Conservation (phyloP, 2,113 vertebrate genomes). For the Cyprinus carpio region DNA sequence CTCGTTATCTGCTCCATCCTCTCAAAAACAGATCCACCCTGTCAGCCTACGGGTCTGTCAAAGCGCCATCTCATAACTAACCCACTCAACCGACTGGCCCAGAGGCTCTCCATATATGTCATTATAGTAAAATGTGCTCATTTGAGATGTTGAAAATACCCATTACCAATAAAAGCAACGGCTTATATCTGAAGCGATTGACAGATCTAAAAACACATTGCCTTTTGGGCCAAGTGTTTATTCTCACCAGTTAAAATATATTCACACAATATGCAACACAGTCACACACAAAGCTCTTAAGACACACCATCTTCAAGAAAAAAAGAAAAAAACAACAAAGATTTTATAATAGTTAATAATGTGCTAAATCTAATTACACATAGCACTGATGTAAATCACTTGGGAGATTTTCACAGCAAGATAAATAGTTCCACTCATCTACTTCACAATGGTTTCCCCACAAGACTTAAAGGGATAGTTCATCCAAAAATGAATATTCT, state of each 20-base stretch:
- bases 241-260: background rate
- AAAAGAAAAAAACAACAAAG: background rate
- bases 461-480: background rate
- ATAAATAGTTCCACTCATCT: background rate
- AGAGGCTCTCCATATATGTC: constrained; percentile 17
- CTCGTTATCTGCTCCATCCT: constrained; percentile 64
- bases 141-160: constrained; percentile 5
- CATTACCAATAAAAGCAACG: background rate
- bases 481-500: background rate
- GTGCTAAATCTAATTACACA: background rate
- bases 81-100: constrained; percentile 57
- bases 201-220: constrained; percentile 4
- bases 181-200: constrained; percentile 19
- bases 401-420: background rate
- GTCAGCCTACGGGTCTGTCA: constrained; percentile 64
- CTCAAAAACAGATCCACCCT: constrained; percentile 54
- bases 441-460: background rate
- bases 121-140: background rate
- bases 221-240: background rate
- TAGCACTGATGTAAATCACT: background rate
- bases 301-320: constrained; percentile 1
- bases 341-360: background rate
- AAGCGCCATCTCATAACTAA: constrained; percentile 32
- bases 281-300: constrained; percentile 13
- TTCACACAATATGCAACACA: background rate